Conservation (phyloP, 2,888 invertebrate genomes). For the Pristionchus maxplancki region DNA sequence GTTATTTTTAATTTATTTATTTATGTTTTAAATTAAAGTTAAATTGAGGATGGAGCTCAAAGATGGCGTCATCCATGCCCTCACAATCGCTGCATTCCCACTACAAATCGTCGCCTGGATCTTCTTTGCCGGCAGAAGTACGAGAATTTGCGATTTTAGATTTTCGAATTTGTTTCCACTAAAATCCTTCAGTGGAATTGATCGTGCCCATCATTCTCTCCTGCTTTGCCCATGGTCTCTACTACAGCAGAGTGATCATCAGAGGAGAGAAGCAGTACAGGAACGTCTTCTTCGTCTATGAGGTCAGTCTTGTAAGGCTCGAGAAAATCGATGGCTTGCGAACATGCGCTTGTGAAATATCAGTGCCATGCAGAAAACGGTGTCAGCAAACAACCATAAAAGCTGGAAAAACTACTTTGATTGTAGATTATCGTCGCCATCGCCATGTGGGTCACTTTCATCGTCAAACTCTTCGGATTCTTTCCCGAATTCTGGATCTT, state of each 20-base stretch:
- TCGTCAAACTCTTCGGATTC: neutral
- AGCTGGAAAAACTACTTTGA: too few relatives aligned
- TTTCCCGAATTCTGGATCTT: neutral
- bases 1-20: neutral
- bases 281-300: neutral
- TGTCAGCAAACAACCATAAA: too few relatives aligned
- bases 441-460: neutral
- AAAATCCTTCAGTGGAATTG: neutral
- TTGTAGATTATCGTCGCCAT: neutral
- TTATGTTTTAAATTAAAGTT: neutral
- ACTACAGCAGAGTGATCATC: neutral
- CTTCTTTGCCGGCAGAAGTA: neutral
- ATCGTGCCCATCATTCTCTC: neutral
- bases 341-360: too few relatives aligned
- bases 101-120: neutral
- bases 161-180: neutral
- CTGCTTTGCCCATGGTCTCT: neutral
- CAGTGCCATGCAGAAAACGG: too few relatives aligned
- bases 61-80: neutral
- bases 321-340: too few relatives aligned
- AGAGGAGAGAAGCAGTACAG: conserved; percentile 4
- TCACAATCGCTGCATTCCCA: neutral
- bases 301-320: neutral
- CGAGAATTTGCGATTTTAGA: neutral
- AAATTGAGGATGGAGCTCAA: neutral